A percentile compares a stretch with the other conserved stretches of the same genome.
phyloP scores from a whole-genome alignment of 1,140 invertebrate species.

The Drosophila tropicalis region DNA sequence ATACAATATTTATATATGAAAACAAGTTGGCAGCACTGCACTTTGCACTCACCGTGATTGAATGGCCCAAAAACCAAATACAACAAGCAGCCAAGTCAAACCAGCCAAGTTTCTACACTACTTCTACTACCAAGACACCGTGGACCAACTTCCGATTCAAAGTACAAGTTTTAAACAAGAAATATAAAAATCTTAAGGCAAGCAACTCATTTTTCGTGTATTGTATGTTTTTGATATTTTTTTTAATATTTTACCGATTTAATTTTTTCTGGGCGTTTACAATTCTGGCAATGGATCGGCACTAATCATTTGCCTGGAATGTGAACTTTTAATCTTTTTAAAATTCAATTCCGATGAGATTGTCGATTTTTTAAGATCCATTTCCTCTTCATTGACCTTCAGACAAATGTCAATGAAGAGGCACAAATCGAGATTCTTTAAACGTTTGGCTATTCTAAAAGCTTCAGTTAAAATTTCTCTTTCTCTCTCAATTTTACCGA shows the following conservation, averaged over 20 bases:
- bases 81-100: slow-evolving; percentile 5
- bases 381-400: slow-evolving; percentile 58
- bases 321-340: not conserved
- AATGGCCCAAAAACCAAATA: slow-evolving; percentile 36
- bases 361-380: slow-evolving; percentile 40
- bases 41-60: slow-evolving; percentile 64
- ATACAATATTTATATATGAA: slow-evolving; percentile 67
- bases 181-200: not conserved
- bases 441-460: slow-evolving; percentile 40
- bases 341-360: not conserved
- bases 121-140: not conserved
- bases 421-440: slow-evolving; percentile 57
- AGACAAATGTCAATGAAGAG: slow-evolving; percentile 64
- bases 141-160: slow-evolving; percentile 7
- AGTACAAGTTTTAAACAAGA: not conserved
- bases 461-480: slow-evolving; percentile 48
- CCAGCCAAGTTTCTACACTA: not conserved
- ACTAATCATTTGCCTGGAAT: not conserved
- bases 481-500: slow-evolving; percentile 60
- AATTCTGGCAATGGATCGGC: not conserved
- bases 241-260: slow-evolving; percentile 4
- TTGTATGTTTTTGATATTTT: slow-evolving; percentile 34
- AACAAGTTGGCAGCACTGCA: slow-evolving; percentile 31
- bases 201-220: not conserved
- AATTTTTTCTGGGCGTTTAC: not conserved